Base-by-base conservation (phyloP, 2,797 vertebrate species). In the Acridotheres tristis region DNA sequence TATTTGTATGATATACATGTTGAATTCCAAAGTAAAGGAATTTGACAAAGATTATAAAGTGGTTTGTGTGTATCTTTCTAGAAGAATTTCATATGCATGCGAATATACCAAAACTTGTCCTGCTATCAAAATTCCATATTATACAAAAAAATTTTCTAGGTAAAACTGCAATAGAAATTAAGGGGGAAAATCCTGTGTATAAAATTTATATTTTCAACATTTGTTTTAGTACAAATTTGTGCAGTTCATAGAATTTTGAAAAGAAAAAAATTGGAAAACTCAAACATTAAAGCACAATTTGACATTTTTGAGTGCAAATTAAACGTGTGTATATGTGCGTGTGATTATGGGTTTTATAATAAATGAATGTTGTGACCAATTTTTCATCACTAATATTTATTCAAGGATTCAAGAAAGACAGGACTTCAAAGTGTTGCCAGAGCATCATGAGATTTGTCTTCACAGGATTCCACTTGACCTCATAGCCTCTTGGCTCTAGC, bases 301-400 rank as follows among this genome's bases (percentile, higher is more conserved):
- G 29, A 77, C 26, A 54, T 69, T 88, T 93, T 42, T 86, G 30
- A 9, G 30, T 54, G 8, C 9, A 83, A 57, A 27, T 92, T 76
- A 82, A 80, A 62, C 0, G 1, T 34, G 0, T 36, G 0, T 36
- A 8, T 55, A 16, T 79, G 13, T 59, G 17, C 69, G 29, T 4
- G 4, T 20, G 36, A 26, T 38, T 82, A 48, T 29, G 26, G 12
- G 6, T 42, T 95, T 85, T 84, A 15, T 47, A 87, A 86, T 76
- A 76, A 89, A 81, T 53, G 13, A 90, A 69, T 79, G 67, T 5
- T 47, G n/a, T 1, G 2, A 66, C 15, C 5, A 7, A 30, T 22
- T 45, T 88, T 88, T 78, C 54, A 85, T 91, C 58, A 85, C 59
- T 81, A 54, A 85, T 93, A 66, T 95, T 73, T 29, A 53, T 80